phyloP scores from a whole-genome alignment of 2,888 invertebrate genomes.

The Biston stratarius region DNA sequence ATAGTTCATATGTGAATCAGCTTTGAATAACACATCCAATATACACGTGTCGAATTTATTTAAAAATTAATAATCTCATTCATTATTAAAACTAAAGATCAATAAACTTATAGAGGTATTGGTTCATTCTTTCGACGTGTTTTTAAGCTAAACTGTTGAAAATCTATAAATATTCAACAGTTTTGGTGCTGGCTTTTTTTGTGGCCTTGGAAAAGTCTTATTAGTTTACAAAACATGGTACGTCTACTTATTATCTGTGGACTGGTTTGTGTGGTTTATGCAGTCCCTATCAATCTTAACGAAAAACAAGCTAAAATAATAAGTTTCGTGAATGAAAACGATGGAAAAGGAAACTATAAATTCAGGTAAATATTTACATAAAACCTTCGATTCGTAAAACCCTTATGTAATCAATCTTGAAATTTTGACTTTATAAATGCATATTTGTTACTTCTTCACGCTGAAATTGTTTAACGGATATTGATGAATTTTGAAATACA shows the following conservation, averaged over 20 bases:
- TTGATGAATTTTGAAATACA: no score
- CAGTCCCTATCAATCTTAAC: constrained; percentile 18
- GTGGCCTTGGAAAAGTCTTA: neutral
- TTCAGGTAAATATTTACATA: constrained; percentile 48
- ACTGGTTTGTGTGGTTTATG: constrained; percentile 9
- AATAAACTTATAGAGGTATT: constrained; percentile 1
- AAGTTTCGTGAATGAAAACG: constrained; percentile 32
- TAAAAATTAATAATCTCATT: neutral
- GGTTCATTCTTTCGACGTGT: constrained; percentile 1
- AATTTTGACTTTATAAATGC: no score
- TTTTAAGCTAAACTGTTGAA: neutral
- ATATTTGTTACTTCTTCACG: no score
- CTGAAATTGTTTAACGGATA: no score
- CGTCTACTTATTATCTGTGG: constrained; percentile 15
- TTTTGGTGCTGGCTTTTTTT: constrained; percentile 4
- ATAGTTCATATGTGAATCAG: neutral
- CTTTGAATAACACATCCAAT: neutral
- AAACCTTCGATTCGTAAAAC: no score
- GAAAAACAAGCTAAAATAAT: constrained; percentile 32
- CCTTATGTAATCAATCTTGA: neutral
- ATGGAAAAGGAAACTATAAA: constrained; percentile 51
- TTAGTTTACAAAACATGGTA: neutral
- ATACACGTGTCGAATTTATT: neutral
- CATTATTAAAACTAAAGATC: constrained; percentile 2
- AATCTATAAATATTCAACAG: constrained; percentile 12